A percentile compares a stretch with the other conserved stretches of the same genome.
Conservation (phyloP, 2,113 vertebrate genomes). For the Lampris megalopsis region DNA sequence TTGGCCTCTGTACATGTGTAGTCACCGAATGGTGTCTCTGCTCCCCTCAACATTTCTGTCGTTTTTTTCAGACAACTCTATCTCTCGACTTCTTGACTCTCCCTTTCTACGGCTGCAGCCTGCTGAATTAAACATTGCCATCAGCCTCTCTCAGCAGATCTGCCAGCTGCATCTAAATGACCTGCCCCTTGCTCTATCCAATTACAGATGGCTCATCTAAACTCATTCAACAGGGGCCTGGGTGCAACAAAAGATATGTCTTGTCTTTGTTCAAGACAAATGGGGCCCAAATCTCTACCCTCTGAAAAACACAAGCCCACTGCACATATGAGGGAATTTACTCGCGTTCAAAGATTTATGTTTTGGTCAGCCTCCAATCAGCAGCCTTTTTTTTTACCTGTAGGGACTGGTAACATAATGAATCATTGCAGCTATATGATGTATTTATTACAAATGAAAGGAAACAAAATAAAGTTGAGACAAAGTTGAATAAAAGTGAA, state of each 20-base stretch:
- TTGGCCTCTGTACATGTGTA: conserved; percentile 54
- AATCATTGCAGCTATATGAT: not conserved
- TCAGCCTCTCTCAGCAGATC: conserved; percentile 58
- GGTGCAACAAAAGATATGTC: conserved; percentile 70
- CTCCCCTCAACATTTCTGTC: conserved; percentile 49
- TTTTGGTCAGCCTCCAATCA: conserved; percentile 1
- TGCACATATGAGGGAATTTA: conserved; percentile 24
- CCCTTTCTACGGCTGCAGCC: conserved; percentile 58
- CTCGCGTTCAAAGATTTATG: not conserved
- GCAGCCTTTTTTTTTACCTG: not conserved
- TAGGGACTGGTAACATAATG: not conserved
- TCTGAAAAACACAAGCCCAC: conserved; percentile 25
- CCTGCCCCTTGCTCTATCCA: conserved; percentile 67
- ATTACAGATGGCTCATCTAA: conserved; percentile 77
- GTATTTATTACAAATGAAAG: conserved; percentile 8
- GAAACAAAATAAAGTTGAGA: not conserved
- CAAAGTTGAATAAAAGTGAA: not conserved
- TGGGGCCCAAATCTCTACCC: conserved; percentile 42
- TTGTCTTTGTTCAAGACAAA: conserved; percentile 68
- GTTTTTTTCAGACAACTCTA: conserved; percentile 59
- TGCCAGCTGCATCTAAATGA: conserved; percentile 74
- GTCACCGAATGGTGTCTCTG: conserved; percentile 55
- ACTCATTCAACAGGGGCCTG: conserved; percentile 60
- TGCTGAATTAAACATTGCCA: conserved; percentile 79
- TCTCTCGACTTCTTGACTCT: conserved; percentile 61